These are phyloP conservation scores for Clupea harengus DNA, from an alignment of 2,113 vertebrate species.

Conservation along the genomic window DNA sequence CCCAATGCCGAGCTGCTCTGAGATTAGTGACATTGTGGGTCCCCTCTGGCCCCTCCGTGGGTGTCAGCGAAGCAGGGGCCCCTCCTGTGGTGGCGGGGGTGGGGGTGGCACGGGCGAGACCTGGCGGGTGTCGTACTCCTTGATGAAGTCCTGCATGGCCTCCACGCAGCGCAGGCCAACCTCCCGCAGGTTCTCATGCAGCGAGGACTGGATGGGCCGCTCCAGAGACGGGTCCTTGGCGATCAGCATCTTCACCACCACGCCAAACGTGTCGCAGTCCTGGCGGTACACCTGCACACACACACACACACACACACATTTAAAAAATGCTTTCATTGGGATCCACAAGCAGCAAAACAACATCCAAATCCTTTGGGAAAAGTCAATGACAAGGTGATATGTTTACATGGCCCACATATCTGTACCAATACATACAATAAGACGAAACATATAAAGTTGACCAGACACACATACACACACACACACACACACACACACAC, in stretches of 20 bases:
- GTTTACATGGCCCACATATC: no score
- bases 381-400: no score
- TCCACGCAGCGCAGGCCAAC: constrained; percentile 66
- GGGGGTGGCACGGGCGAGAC: background rate
- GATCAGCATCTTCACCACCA: constrained; percentile 73
- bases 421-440: no score
- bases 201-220: constrained; percentile 60
- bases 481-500: no score
- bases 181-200: constrained; percentile 69
- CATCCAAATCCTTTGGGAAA: no score
- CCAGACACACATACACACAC: no score
- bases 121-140: constrained; percentile 66
- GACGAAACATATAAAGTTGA: no score
- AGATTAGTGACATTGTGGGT: no score
- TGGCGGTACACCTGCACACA: constrained; percentile 67
- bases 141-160: constrained; percentile 71
- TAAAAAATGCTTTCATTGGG: background rate
- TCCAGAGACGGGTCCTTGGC: constrained; percentile 69
- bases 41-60: no score
- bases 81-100: background rate
- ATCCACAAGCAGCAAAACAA: no score
- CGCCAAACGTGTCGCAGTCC: constrained; percentile 71
- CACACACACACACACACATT: constrained; percentile 9
- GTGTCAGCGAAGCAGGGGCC: background rate
- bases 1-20: background rate